Evolutionary conservation across 1,140 invertebrate genomes (phyloP).

Genomic region (Drosophila quadrilineata): DNA sequence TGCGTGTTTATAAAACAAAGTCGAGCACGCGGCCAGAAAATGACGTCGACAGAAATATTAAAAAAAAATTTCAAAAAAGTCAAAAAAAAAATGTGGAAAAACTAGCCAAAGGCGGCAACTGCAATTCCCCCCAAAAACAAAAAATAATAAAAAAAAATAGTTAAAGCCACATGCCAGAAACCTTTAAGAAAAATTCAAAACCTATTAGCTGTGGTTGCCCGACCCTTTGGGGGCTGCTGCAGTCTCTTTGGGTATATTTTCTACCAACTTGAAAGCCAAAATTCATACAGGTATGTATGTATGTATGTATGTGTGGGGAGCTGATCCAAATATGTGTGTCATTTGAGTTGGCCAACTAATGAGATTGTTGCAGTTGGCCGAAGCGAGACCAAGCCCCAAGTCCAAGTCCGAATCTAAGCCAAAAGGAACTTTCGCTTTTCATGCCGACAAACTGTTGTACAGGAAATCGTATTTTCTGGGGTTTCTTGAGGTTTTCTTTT

Average conservation of each 20-base stretch:
- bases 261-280: no score
- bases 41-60: background rate
- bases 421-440: conserved; percentile 66
- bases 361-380: conserved; percentile 23
- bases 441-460: conserved; percentile 49
- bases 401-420: conserved; percentile 8
- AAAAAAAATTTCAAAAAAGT: conserved; percentile 14
- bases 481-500: no score
- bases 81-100: conserved; percentile 41
- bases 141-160: no score
- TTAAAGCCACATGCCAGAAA: conserved; percentile 10
- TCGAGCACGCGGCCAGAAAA: conserved; percentile 25
- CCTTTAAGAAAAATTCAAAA: conserved; percentile 36
- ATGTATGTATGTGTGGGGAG: conserved; percentile 2
- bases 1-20: conserved; percentile 74
- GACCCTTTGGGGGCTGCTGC: conserved; percentile 33
- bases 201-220: conserved; percentile 44
- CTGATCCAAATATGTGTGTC: conserved; percentile 52
- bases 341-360: conserved; percentile 57
- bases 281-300: background rate
- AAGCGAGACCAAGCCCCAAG: conserved; percentile 2
- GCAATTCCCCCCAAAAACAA: no score
- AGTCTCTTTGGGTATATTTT: background rate
- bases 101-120: conserved; percentile 57
- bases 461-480: conserved; percentile 60